Percentiles rank a stretch among this genome's conserved stretches.
phyloP scores from a whole-genome alignment of 2,888 invertebrate species.

The Galeruca laticollis region DNA sequence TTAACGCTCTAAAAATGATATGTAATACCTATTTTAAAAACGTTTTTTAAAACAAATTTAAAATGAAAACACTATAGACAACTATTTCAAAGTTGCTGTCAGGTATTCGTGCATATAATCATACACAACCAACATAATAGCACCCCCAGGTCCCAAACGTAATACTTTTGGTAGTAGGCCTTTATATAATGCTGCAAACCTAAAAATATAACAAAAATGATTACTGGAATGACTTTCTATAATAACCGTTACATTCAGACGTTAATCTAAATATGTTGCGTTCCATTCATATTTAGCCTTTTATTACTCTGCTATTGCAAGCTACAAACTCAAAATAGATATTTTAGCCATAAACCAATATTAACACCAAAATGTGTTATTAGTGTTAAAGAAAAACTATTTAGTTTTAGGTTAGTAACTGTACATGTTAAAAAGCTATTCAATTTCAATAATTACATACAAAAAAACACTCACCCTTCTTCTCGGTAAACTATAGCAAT shows the following conservation, averaged over 20 bases:
- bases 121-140: slow-evolving; percentile 93
- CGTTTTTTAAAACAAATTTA: too few relatives aligned
- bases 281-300: too few relatives aligned
- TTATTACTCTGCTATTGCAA: too few relatives aligned
- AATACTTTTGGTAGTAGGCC: slow-evolving; percentile 92
- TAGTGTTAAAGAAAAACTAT: too few relatives aligned
- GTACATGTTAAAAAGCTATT: too few relatives aligned
- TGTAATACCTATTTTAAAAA: neutral
- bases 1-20: neutral
- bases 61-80: neutral
- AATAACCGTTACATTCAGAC: neutral
- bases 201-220: slow-evolving; percentile 65
- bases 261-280: too few relatives aligned
- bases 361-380: too few relatives aligned
- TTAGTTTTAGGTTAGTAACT: too few relatives aligned
- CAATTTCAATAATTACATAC: too few relatives aligned
- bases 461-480: slow-evolving; percentile 94
- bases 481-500: slow-evolving; percentile 82
- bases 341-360: too few relatives aligned
- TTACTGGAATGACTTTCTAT: neutral
- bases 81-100: slow-evolving; percentile 66
- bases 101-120: slow-evolving; percentile 87
- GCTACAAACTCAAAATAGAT: too few relatives aligned
- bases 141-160: slow-evolving; percentile 93
- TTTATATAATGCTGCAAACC: slow-evolving; percentile 89